These are phyloP conservation scores for Salticus scenicus DNA, from an alignment of 2,888 invertebrate genomes.

Conservation along the genomic window DNA sequence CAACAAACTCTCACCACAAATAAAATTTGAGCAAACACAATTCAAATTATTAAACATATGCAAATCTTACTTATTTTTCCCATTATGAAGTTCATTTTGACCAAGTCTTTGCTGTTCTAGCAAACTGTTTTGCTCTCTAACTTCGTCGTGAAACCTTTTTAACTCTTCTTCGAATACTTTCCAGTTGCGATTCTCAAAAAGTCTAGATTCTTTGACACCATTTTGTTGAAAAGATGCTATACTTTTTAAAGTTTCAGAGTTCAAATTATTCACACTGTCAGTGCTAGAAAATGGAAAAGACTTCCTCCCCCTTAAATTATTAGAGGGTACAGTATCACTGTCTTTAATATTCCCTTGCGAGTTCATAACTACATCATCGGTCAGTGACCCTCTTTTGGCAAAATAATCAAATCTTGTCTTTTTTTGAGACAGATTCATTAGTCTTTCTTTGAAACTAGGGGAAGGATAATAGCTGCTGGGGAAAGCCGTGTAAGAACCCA, in stretches of 20 bases:
- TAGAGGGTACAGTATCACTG: neutral
- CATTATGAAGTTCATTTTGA: constrained; percentile 4
- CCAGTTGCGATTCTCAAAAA: constrained; percentile 70
- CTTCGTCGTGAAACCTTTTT: constrained; percentile 41
- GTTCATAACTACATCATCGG: constrained; percentile 27
- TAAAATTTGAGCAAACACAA: no score
- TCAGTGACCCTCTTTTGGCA: constrained; percentile 43
- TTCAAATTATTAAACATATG: no score
- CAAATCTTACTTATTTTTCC: constrained; percentile 25
- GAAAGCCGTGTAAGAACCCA: constrained; percentile 65
- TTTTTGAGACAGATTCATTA: constrained; percentile 27
- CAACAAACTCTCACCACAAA: no score
- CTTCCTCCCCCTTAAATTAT: neutral
- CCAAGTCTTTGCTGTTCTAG: constrained; percentile 29
- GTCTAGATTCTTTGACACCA: constrained; percentile 7
- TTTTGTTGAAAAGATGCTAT: neutral
- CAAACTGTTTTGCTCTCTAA: constrained; percentile 47
- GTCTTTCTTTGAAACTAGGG: constrained; percentile 27
- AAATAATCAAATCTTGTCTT: constrained; percentile 39
- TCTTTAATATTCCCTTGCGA: neutral
- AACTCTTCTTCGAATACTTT: constrained; percentile 65
- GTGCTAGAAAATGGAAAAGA: constrained; percentile 30
- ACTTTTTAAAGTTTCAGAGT: neutral
- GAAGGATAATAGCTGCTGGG: constrained; percentile 65
- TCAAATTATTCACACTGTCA: constrained; percentile 37